Base-by-base conservation (phyloP, 2,797 vertebrate genomes). In the Chelidonichthys spinosus region DNA sequence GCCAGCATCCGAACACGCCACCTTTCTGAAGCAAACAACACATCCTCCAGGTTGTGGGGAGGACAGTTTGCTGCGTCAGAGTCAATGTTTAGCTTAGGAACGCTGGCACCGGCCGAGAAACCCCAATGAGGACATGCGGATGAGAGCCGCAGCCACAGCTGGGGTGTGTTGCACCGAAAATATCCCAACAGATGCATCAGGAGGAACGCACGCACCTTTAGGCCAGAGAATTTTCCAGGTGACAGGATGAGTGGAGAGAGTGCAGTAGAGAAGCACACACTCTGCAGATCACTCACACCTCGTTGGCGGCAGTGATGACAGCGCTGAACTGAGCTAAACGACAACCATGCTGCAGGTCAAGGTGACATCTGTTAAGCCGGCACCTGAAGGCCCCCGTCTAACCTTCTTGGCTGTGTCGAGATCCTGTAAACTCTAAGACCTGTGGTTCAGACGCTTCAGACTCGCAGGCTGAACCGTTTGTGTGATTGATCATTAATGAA, bases 61-160 rank as follows among this genome's bases (percentile, higher is more conserved):
- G 56, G 33, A 52, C 36, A 17, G 52, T 43, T 25, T 50, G 49
- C 49, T 10, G 4, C 49, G 8, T 50, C 49, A 4, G 65, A 78
- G 86, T 82, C 69, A 65, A 46, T 90, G 86, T 90, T 89, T 88
- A 76, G 85, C 91, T 78, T 85, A 89, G 89, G 85, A 87, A 85
- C 70, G 66, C 72, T 68, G 81, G 79, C 63, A 73, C 11, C 7
- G 0, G 53, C 8, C 11, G 15, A 46, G 35, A 77, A 71, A 77
- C 77, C 7, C 11, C 8, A 44, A 32, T 2, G 11, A 44, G 67
- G 58, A 72, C 77, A 68, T 63, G 69, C 9, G 42, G 82, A 82
- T 37, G 73, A 69, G 78, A 72, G 71, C 73, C 33, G 70, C 54
- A n/a, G 82, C 78, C 72, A 53, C 82, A 77, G 61, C 71, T 63